Conservation (phyloP, 2,797 vertebrate species). For the Sphenopsis melanotis region DNA sequence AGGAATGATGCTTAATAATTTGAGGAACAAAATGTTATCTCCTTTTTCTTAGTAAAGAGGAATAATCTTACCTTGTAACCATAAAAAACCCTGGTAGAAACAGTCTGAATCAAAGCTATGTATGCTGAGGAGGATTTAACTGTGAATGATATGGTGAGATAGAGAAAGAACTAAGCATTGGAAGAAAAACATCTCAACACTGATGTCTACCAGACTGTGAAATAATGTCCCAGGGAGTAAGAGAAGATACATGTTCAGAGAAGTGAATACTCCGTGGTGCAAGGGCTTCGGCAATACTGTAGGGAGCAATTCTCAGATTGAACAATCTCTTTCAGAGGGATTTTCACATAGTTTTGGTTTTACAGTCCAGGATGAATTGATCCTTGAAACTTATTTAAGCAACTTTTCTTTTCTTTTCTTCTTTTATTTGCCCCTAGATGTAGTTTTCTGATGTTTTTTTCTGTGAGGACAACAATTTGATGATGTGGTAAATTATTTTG, state of each 20-base stretch:
- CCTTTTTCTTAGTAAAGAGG: background rate
- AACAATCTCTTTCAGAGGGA: background rate
- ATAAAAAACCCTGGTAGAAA: background rate
- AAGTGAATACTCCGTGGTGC: background rate
- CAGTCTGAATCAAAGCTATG: background rate
- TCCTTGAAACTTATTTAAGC: background rate
- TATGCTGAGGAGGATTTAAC: background rate
- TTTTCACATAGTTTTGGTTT: background rate
- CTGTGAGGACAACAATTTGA: background rate
- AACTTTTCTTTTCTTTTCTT: background rate
- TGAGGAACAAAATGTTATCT: background rate
- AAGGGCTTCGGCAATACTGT: background rate
- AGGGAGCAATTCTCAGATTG: background rate
- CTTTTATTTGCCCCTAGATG: background rate
- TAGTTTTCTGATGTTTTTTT: background rate
- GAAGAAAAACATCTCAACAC: background rate
- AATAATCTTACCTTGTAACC: background rate
- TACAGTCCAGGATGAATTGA: background rate
- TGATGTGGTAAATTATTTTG: background rate
- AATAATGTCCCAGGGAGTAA: background rate
- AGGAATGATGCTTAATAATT: background rate
- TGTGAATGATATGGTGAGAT: background rate
- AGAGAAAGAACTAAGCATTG: background rate
- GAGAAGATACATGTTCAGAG: background rate
- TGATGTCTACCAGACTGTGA: background rate